phyloP scores from a whole-genome alignment of 2,888 invertebrate genomes.

The Acanthopleura granulata region DNA sequence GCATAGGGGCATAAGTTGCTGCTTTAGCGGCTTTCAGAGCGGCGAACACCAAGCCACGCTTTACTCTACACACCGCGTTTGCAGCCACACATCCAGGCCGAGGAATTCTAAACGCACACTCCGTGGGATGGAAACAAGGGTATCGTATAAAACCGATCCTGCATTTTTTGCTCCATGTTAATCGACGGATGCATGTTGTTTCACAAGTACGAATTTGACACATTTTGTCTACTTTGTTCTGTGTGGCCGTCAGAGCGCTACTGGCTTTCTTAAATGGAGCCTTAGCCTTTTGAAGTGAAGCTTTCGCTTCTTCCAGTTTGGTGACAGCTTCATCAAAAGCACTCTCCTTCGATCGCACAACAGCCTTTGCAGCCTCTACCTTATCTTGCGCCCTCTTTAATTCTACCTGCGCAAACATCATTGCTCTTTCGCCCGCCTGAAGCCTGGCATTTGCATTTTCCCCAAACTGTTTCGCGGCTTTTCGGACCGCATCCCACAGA shows the following conservation, averaged over 20 bases:
- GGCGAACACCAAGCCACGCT: background rate
- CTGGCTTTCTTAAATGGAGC: background rate
- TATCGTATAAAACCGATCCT: background rate
- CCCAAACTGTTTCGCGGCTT: background rate
- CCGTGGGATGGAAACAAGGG: background rate
- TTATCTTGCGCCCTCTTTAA: background rate
- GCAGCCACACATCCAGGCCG: background rate
- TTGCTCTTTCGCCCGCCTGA: background rate
- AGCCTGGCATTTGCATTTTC: constrained; percentile 4
- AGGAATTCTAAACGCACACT: constrained; percentile 2
- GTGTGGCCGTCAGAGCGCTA: background rate
- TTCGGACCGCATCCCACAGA: constrained; percentile 2
- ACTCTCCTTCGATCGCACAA: background rate
- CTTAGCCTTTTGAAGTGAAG: constrained; percentile 11
- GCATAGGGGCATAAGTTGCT: background rate
- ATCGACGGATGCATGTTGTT: background rate
- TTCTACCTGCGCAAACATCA: background rate
- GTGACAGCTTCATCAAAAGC: background rate
- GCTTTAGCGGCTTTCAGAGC: constrained; percentile 3
- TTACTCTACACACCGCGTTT: constrained; percentile 16
- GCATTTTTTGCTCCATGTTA: background rate
- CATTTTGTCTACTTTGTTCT: constrained; percentile 8
- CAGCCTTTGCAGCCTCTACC: background rate
- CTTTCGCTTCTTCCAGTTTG: background rate
- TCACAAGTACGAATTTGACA: background rate